A percentile compares a stretch with the other conserved stretches of the same genome.
Conservation (phyloP, 2,797 vertebrate genomes). For the Sebastes minor region DNA sequence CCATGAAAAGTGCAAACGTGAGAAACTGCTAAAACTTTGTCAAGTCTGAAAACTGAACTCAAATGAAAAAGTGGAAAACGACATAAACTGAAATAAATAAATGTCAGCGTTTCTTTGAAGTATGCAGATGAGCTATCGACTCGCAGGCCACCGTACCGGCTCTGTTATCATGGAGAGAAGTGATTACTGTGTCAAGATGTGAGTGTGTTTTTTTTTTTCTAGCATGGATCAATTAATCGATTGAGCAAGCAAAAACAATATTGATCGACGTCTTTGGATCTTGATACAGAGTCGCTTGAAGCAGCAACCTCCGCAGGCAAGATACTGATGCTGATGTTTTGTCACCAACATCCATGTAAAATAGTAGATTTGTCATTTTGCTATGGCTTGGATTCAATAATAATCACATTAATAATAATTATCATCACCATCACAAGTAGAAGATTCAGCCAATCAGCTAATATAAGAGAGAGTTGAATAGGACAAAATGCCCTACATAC, state of each 20-base stretch:
- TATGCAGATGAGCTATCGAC: slow-evolving; percentile 17
- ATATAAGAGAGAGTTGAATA: neutral
- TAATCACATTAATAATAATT: neutral
- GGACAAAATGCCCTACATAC: neutral
- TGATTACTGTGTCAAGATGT: neutral
- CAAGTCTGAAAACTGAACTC: neutral
- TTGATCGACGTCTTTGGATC: slow-evolving; percentile 17
- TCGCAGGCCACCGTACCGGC: neutral
- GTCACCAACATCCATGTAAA: neutral
- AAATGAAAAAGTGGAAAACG: neutral
- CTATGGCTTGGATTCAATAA: slow-evolving; percentile 33
- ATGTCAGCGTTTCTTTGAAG: neutral
- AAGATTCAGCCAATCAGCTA: neutral
- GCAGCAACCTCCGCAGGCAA: neutral
- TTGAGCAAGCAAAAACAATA: neutral
- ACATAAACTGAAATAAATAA: neutral
- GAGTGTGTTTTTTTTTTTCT: neutral
- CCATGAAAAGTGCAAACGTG: neutral
- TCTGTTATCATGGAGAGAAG: neutral
- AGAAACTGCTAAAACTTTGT: neutral
- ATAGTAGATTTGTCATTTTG: neutral
- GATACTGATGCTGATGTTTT: neutral
- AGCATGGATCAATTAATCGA: neutral
- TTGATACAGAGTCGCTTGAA: neutral
- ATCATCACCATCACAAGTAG: neutral